phyloP scores from a whole-genome alignment of 2,888 invertebrate genomes.

The Drosophila crucigera region DNA sequence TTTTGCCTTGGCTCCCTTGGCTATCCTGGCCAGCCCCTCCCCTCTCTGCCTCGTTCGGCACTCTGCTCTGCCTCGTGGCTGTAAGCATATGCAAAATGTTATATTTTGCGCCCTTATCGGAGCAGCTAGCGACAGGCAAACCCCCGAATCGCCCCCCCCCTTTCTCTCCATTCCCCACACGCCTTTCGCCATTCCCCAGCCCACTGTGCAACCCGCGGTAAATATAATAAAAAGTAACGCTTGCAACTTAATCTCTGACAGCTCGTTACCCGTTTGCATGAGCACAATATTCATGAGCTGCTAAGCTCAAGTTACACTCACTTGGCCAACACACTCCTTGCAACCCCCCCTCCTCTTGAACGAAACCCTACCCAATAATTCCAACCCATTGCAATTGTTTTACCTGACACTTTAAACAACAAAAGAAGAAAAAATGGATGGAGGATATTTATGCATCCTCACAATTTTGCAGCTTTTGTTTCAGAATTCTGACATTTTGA shows the following conservation, averaged over 20 bases:
- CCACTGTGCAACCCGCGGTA: constrained; percentile 42
- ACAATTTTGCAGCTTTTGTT: constrained; percentile 56
- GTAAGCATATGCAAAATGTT: constrained; percentile 80
- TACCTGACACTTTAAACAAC: constrained; percentile 60
- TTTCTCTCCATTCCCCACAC: background rate
- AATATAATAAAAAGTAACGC: constrained; percentile 82
- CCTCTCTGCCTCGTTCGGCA: background rate
- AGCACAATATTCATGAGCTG: constrained; percentile 83
- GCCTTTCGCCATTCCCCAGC: background rate
- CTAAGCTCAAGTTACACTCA: constrained; percentile 81
- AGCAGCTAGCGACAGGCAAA: constrained; percentile 53
- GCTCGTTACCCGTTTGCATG: constrained; percentile 81
- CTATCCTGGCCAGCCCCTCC: constrained; percentile 13
- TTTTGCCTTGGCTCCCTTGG: constrained; percentile 61
- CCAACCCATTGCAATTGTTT: constrained; percentile 48
- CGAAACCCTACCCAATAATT: background rate
- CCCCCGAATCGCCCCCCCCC: background rate
- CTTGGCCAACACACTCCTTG: constrained; percentile 38
- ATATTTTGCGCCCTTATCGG: constrained; percentile 75
- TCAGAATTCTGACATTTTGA: constrained; percentile 73
- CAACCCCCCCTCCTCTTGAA: background rate
- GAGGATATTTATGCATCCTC: constrained; percentile 69
- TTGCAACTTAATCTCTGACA: constrained; percentile 83
- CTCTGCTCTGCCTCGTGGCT: constrained; percentile 5
- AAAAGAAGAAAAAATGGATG: constrained; percentile 3